These are phyloP conservation scores for Ovis aries DNA, from an alignment of 2,113 vertebrate genomes.

Conservation along the genomic window DNA sequence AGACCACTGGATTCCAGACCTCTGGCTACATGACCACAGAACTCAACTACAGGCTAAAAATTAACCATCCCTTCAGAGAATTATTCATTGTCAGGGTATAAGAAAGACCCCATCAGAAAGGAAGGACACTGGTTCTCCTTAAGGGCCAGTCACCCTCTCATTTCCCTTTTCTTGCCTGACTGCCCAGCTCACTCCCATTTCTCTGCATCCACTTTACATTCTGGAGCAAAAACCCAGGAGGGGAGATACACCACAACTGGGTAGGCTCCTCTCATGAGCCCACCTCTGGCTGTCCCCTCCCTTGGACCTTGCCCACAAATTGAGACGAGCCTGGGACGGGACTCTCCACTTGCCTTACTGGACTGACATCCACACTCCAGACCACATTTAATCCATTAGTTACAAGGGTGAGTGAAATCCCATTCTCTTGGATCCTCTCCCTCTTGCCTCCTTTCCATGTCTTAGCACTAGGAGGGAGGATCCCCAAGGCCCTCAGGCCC, in stretches of 20 bases:
- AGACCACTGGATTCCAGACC: background rate
- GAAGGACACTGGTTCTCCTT: background rate
- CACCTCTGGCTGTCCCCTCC: background rate
- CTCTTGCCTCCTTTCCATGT: background rate
- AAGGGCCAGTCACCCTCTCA: background rate
- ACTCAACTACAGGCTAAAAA: background rate
- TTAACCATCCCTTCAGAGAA: background rate
- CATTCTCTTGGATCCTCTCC: background rate
- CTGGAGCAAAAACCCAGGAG: background rate
- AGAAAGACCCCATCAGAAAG: background rate
- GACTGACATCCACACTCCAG: background rate
- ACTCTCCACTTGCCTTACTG: background rate
- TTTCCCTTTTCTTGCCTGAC: background rate
- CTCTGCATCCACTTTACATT: background rate
- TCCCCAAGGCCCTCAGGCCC: background rate
- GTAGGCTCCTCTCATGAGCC: background rate
- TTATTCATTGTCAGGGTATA: background rate
- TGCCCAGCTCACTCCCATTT: background rate
- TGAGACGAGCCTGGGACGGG: background rate
- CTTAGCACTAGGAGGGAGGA: background rate
- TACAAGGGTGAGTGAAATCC: background rate
- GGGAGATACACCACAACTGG: background rate
- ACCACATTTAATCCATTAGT: background rate
- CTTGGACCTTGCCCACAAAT: background rate
- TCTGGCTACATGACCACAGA: background rate